Percentiles rank a stretch among this genome's conserved stretches.
These are phyloP conservation scores for Atethmia centrago DNA, from an alignment of 2,888 invertebrate species.

Conservation along the genomic window DNA sequence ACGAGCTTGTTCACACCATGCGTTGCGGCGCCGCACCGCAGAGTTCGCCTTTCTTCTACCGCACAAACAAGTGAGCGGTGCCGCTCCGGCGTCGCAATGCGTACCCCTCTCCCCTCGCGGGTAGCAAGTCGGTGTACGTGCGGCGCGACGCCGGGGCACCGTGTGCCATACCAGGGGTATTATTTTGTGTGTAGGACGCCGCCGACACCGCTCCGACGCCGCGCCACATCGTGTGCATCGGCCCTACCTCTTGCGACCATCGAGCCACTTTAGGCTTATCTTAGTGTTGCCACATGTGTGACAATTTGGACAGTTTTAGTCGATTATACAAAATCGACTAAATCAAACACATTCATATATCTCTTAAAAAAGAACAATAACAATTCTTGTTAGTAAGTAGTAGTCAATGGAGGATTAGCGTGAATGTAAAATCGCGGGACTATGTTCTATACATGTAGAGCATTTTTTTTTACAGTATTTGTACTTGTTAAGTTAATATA, in stretches of 20 bases:
- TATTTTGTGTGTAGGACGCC: too few species aligned
- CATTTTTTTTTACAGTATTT: background rate
- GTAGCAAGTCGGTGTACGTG: too few species aligned
- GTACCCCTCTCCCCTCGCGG: too few species aligned
- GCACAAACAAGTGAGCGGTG: too few species aligned
- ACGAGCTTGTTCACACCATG: too few species aligned
- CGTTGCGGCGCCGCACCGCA: too few species aligned
- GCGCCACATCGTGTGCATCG: too few species aligned
- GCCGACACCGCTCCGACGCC: too few species aligned
- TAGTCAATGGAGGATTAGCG: conserved; percentile 20
- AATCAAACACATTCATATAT: conserved; percentile 38
- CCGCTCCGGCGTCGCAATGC: too few species aligned
- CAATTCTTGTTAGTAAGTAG: conserved; percentile 21
- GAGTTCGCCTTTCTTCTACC: too few species aligned
- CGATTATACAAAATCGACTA: conserved; percentile 57
- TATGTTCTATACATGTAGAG: background rate
- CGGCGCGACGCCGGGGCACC: too few species aligned
- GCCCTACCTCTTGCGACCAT: conserved; percentile 1
- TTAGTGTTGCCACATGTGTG: conserved; percentile 24
- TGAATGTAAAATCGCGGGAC: background rate
- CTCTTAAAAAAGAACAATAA: conserved; percentile 51
- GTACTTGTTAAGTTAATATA: background rate
- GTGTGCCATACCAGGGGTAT: too few species aligned
- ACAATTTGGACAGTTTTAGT: conserved; percentile 39
- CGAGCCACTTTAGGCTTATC: conserved; percentile 14